phyloP scores from a whole-genome alignment of 2,888 invertebrate species.

The Temnothorax ravouxi region DNA sequence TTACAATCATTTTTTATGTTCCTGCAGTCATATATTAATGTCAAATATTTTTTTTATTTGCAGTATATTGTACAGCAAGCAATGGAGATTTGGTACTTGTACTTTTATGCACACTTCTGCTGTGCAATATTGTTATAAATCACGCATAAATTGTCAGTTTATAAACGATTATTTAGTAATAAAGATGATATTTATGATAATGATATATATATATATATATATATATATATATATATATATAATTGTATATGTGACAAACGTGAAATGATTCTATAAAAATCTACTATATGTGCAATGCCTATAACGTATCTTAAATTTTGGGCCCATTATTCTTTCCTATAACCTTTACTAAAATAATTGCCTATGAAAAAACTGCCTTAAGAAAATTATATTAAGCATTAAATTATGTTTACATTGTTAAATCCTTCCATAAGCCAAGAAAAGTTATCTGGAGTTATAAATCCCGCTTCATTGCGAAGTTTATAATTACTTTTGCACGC shows the following conservation, averaged over 20 bases:
- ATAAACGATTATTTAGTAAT: conserved; percentile 36
- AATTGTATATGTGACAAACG: conserved; percentile 11
- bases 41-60: conserved; percentile 37
- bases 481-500: background rate
- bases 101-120: conserved; percentile 19
- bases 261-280: conserved; percentile 41
- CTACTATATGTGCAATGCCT: conserved; percentile 26
- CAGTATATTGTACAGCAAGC: conserved; percentile 32
- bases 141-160: conserved; percentile 30
- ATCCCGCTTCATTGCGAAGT: background rate
- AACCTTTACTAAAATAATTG: conserved; percentile 23
- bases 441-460: conserved; percentile 43
- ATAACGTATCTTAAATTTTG: conserved; percentile 45
- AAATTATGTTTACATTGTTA: conserved; percentile 52
- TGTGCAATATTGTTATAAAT: conserved; percentile 31
- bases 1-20: conserved; percentile 13
- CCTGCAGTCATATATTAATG: conserved; percentile 14
- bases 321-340: conserved; percentile 37
- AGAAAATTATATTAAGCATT: conserved; percentile 17
- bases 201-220: background rate
- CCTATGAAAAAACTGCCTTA: conserved; percentile 13
- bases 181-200: conserved; percentile 5
- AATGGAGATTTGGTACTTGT: conserved; percentile 24
- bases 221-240: background rate
- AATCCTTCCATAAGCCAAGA: conserved; percentile 1